These are phyloP conservation scores for Drosophila cracens DNA, from an alignment of 2,888 invertebrate species.

Conservation along the genomic window DNA sequence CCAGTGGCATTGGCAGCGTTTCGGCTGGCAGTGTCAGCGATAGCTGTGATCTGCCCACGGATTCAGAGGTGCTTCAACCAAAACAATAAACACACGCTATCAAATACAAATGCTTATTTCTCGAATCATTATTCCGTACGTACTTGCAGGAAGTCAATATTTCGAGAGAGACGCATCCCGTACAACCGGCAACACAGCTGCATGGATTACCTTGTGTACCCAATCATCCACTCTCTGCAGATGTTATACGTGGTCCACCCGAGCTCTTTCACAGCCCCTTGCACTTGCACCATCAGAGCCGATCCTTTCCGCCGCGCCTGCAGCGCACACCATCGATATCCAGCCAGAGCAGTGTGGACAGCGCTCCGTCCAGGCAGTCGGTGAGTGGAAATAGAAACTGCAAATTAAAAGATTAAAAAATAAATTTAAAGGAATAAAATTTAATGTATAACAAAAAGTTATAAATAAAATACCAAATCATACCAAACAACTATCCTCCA, in stretches of 20 bases:
- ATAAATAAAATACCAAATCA: not conserved
- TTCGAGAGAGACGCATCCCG: constrained; percentile 88
- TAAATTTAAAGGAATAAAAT: rapidly evolving
- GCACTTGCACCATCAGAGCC: constrained; percentile 89
- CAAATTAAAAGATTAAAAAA: not conserved
- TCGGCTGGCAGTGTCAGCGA: constrained; percentile 83
- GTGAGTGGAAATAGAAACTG: constrained; percentile 58
- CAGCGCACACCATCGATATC: constrained; percentile 92
- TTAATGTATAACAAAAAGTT: not conserved
- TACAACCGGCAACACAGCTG: constrained; percentile 86
- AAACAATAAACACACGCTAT: not conserved
- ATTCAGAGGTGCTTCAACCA: constrained; percentile 81
- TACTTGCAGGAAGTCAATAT: constrained; percentile 88
- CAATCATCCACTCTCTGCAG: constrained; percentile 77
- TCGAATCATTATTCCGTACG: not conserved
- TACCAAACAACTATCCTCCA: not conserved
- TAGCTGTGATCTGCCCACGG: constrained; percentile 84
- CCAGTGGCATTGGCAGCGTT: constrained; percentile 83
- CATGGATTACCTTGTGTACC: constrained; percentile 60
- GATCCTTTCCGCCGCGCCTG: constrained; percentile 89
- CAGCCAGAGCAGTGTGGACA: constrained; percentile 93
- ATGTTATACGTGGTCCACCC: constrained; percentile 86
- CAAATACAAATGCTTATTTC: not conserved
- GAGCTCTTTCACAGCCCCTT: constrained; percentile 87
- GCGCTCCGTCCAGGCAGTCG: constrained; percentile 88